phyloP scores from a whole-genome alignment of 2,797 vertebrate species.

The Acropternis orthonyx region DNA sequence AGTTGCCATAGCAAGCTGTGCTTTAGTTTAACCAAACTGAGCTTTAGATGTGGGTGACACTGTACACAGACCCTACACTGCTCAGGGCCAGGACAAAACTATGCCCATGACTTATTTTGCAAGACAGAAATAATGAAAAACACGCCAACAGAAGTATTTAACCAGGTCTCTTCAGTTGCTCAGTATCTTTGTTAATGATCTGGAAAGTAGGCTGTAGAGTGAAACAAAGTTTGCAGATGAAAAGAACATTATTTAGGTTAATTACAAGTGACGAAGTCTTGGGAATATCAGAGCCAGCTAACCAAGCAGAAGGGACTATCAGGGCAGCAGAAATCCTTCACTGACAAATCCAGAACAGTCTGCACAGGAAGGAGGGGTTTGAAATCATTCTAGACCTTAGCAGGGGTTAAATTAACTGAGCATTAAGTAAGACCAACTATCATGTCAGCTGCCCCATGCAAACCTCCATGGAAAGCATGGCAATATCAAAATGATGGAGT shows the following conservation, averaged over 20 bases:
- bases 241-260: conserved; percentile 40
- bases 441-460: neutral
- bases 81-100: neutral
- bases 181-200: conserved; percentile 25
- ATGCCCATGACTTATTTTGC: accelerated
- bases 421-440: neutral
- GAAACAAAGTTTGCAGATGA: conserved; percentile 29
- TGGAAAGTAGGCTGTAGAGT: conserved; percentile 5
- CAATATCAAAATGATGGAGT: neutral
- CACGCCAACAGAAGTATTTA: neutral
- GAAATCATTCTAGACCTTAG: neutral
- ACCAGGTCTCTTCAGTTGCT: neutral
- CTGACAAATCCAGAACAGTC: neutral
- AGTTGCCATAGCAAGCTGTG: neutral
- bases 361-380: neutral
- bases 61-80: neutral
- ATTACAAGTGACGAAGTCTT: neutral
- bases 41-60: neutral
- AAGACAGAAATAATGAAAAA: neutral
- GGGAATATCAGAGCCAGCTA: conserved; percentile 26
- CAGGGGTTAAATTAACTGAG: neutral
- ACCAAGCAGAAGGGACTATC: neutral
- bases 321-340: neutral
- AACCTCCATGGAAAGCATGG: neutral
- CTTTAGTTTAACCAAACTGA: neutral